Percentiles rank a stretch among this genome's conserved stretches.
phyloP scores from a whole-genome alignment of 2,888 invertebrate species.

The Spodoptera exigua region DNA sequence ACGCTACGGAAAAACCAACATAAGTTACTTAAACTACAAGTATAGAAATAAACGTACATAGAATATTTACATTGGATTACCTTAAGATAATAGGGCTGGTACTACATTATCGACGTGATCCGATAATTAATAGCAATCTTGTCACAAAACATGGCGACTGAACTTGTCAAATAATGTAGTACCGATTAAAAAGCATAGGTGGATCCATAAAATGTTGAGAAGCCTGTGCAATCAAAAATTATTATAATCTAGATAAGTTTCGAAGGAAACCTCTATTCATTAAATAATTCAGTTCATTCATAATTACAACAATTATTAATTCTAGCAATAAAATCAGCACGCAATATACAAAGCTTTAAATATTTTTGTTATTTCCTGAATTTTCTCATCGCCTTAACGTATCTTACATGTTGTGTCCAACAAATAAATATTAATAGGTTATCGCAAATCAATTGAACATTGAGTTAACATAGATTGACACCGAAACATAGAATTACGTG shows the following conservation, averaged over 20 bases:
- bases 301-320: conserved; percentile 65
- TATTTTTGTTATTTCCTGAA: conserved; percentile 64
- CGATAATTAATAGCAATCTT: conserved; percentile 19
- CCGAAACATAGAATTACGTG: conserved; percentile 63
- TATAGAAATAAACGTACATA: conserved; percentile 67
- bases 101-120: conserved; percentile 40
- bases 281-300: conserved; percentile 68
- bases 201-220: conserved; percentile 42
- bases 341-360: conserved; percentile 71
- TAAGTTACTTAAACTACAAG: conserved; percentile 74
- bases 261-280: conserved; percentile 61
- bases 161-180: conserved; percentile 42
- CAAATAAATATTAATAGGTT: conserved; percentile 68
- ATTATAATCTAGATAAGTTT: conserved; percentile 52
- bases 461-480: conserved; percentile 63
- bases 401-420: conserved; percentile 60
- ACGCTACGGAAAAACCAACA: conserved; percentile 70
- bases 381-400: conserved; percentile 56
- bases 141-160: conserved; percentile 2
- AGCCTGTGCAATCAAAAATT: conserved; percentile 55
- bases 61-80: conserved; percentile 78
- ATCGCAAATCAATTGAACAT: conserved; percentile 60
- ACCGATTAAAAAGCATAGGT: conserved; percentile 54
- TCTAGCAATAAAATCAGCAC: conserved; percentile 61
- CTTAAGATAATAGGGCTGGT: conserved; percentile 50